Base-by-base conservation (phyloP, 2,797 vertebrate species). In the Coreius guichenoti region DNA sequence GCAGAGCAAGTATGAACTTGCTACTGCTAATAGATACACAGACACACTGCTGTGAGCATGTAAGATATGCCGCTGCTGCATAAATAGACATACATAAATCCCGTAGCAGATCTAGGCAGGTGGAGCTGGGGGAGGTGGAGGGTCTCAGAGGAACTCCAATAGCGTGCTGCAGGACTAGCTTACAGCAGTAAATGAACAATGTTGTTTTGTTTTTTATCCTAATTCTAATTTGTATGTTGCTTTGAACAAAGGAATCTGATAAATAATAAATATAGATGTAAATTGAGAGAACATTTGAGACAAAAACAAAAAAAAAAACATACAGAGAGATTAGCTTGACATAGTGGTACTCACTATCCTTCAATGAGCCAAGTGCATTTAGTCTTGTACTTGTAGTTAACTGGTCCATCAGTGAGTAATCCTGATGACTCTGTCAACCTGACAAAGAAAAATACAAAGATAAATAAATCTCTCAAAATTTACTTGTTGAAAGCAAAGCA, bases 351-450 rank as follows among this genome's bases (percentile, higher is more conserved):
- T 85, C 78, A 85, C 84, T 80, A 85, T 85, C 84, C 84, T 51
- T 85, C 84, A 81, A 85, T 85, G 23, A 98, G 94, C 97, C 97
- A 98, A 68, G 97, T 98, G 90, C 97, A 98, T 90, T 98, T 98
- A 76, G 97, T 98, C 94, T 98, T 98, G 93, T 98, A 97, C 90
- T 98, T 98, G 80, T 98, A 98, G 94, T 98, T 98, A 86, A 97
- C 95, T 76, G 97, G 97, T 90, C 97, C 97, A 74, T 85, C 80
- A 12, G 80, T 82, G 14, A 86, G 85, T 21, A 26, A 82, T 78
- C 85, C 80, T 43, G 80, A 85, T 29, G 84, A 85, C 14, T 85
- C 84, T 17, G 78, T 85, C 69, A 85, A 67, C 47, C 84, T 85
- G 77, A 23, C 16, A 70, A 58, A 54, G 31, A 70, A 77, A 79